phyloP scores from a whole-genome alignment of 37 sponge, comb jelly and placozoan species.

The Hormiphora californensis region DNA sequence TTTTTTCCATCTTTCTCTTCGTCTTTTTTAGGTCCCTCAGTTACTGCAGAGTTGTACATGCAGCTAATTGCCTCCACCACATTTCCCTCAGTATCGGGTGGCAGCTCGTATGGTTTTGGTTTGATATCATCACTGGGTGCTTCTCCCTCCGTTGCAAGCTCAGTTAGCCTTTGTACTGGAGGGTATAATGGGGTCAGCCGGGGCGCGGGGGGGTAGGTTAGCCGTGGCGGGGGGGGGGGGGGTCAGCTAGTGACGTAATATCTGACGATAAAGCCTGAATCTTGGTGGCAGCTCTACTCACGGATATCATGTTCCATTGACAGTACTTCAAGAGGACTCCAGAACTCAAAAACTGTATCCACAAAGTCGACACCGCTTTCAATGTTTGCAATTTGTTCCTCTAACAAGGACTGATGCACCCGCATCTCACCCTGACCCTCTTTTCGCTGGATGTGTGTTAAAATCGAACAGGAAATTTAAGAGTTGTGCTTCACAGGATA shows the following conservation, averaged over 20 bases:
- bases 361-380: conserved; percentile 29
- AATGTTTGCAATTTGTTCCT: conserved; percentile 39
- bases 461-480: neutral
- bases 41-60: neutral
- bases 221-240: too few species aligned
- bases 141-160: conserved; percentile 11
- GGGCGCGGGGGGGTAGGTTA: too few species aligned
- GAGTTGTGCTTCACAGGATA: too few species aligned
- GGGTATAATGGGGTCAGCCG: too few species aligned
- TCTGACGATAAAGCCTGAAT: too few species aligned
- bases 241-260: too few species aligned
- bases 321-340: conserved; percentile 48
- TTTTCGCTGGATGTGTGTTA: conserved; percentile 44
- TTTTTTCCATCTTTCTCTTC: too few species aligned
- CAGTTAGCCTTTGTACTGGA: conserved; percentile 11
- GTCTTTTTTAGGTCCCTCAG: too few species aligned
- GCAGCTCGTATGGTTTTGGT: conserved; percentile 46
- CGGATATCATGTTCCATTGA: conserved; percentile 29
- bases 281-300: neutral
- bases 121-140: neutral
- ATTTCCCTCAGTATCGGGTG: neutral
- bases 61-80: conserved; percentile 7
- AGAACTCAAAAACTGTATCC: conserved; percentile 48
- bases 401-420: conserved; percentile 23
- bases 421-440: conserved; percentile 44